Percentiles rank a stretch among this genome's conserved stretches.
Conservation (phyloP, 2,888 invertebrate genomes). For the Dusona sp. region DNA sequence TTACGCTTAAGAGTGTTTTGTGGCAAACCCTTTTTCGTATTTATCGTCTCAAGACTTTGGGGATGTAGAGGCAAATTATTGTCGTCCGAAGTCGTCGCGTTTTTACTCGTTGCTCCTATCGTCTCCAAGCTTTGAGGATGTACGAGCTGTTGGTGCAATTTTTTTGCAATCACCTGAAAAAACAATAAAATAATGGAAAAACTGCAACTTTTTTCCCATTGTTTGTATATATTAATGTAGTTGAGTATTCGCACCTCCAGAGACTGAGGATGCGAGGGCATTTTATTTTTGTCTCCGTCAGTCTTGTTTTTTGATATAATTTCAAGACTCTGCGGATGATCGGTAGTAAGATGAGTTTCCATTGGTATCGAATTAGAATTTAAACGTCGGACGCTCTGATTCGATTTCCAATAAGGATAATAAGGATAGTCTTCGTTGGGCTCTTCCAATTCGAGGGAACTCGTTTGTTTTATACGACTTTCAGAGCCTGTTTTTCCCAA, state of each 20-base stretch:
- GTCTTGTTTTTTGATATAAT: slow-evolving; percentile 80
- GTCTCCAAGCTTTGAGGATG: slow-evolving; percentile 84
- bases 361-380: slow-evolving; percentile 81
- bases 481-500: slow-evolving; percentile 84
- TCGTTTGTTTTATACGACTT: slow-evolving; percentile 86
- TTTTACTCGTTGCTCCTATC: slow-evolving; percentile 82
- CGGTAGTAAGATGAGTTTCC: slow-evolving; percentile 80
- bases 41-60: slow-evolving; percentile 92
- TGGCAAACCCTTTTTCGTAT: slow-evolving; percentile 82
- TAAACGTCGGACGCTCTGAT: slow-evolving; percentile 80
- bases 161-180: slow-evolving; percentile 80
- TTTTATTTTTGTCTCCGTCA: slow-evolving; percentile 81
- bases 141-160: slow-evolving; percentile 80
- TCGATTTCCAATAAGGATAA: slow-evolving; percentile 82
- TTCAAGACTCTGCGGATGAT: slow-evolving; percentile 83
- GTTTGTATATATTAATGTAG: not conserved
- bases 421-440: slow-evolving; percentile 81
- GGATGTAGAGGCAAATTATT: slow-evolving; percentile 91
- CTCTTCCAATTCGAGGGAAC: slow-evolving; percentile 86
- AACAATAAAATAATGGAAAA: not conserved
- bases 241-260: slow-evolving; percentile 78
- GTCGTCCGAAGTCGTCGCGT: slow-evolving; percentile 81
- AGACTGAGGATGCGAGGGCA: slow-evolving; percentile 83
- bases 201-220: not conserved
- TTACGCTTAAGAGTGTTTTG: slow-evolving; percentile 83